Conservation (phyloP, 1,140 invertebrate species). For the Paracyclopina nana region DNA sequence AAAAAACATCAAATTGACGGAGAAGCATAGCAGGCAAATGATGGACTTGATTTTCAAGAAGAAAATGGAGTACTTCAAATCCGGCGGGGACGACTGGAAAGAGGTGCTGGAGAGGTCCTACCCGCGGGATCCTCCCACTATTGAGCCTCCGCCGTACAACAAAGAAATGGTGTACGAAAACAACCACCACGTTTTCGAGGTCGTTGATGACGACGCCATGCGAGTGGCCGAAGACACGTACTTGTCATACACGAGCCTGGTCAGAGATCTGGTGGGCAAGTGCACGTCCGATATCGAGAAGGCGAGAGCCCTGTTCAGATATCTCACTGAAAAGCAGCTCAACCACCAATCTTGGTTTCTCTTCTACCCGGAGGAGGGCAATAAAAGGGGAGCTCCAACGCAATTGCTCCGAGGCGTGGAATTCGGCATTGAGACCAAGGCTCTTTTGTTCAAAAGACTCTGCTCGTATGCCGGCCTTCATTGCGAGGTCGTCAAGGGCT, state of each 20-base stretch:
- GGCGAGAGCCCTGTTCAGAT: conserved; percentile 9
- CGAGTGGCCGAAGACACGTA: not conserved
- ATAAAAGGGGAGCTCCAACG: conserved; percentile 11
- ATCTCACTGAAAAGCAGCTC: conserved; percentile 8
- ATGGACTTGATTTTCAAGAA: conserved; percentile 14
- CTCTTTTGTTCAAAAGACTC: conserved; percentile 14
- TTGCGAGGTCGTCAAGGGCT: conserved; percentile 13
- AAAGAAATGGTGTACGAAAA: conserved; percentile 16
- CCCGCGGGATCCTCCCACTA: conserved; percentile 9
- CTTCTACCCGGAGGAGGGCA: conserved; percentile 16
- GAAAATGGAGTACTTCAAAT: conserved; percentile 10
- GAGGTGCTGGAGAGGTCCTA: not conserved
- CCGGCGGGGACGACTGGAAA: conserved; percentile 8
- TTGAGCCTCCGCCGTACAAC: not conserved
- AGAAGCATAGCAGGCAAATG: conserved; percentile 10
- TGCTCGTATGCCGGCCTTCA: conserved; percentile 16
- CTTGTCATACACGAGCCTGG: conserved; percentile 3
- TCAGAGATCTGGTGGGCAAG: not conserved
- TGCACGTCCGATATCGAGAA: conserved; percentile 12
- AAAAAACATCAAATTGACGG: conserved; percentile 1
- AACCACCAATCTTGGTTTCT: conserved; percentile 13
- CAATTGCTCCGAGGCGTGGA: conserved; percentile 13
- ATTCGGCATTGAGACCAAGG: conserved; percentile 16
- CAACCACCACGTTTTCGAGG: conserved; percentile 11
- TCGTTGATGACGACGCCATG: conserved; percentile 10